Evolutionary conservation across 2,797 vertebrate genomes (phyloP), one percentile per base, ranked within the genome.

Genomic region (Takifugu rubripes): DNA sequence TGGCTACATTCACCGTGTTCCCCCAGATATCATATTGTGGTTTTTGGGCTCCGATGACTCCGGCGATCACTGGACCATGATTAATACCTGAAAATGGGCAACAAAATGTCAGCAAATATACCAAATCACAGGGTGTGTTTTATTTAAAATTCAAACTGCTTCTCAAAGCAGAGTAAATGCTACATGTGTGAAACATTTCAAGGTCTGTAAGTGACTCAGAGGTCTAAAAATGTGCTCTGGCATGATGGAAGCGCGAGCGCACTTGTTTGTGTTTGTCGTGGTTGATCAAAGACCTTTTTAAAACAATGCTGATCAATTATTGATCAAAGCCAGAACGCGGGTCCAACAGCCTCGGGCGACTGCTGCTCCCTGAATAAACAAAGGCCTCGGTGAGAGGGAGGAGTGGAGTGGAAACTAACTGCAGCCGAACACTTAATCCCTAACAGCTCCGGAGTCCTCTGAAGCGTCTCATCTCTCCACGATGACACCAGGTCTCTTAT

Each of bases 11-110:
- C 70, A 99, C 97, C 0, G 94, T 95, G 88, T 99, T 98, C 15
- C 97, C 97, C 97, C 97, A 99, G 79, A 99, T 99, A 52, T 99
- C 97, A 29, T 99, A 99, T 14, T 99, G 97, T 2, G 97, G 97
- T 80, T 99, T 98, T 90, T 97, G 97, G 59, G 97, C 97, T 52
- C 97, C 97, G 36, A 99, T 99, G 61, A 99, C 97, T 56, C 97
- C 97, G 6, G 97, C 97, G 61, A 99, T 98, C 54, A 98, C 95
- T 56, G 97, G 96, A 3, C 97, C 97, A 0, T 99, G 94, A 84
- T 99, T 99, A 61, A 98, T 98, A 72, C 97, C 97, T 99, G 79
- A 64, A 2, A 55, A 75, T 65, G 25, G 52, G 75, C 85, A 74
- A 43, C 11, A 74, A 43, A 7, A 17, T 53, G 27, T 57, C 26